Evolutionary conservation across 2,797 vertebrate species (phyloP), one percentile per base, ranked within the genome.

Genomic region (Spatula versicolor): DNA sequence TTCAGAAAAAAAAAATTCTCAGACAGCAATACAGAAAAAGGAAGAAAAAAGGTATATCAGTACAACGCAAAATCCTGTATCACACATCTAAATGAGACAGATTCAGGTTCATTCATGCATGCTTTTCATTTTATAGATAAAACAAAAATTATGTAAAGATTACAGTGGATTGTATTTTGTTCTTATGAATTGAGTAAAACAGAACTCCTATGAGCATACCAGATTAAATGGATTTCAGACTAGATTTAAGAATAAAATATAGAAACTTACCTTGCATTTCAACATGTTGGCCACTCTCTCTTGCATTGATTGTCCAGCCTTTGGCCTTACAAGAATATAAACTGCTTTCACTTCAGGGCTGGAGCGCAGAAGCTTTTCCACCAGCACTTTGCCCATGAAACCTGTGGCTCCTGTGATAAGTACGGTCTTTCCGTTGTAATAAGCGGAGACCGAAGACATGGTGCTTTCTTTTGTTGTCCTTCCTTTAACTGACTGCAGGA

Each of bases 331-430:
- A 67, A 99, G 98, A 82, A 99, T 96, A 96, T 99, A 99, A 91
- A 99, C 95, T 23, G 98, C 95, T 95, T 98, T 98, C 66, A 99
- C 98, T 1, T 98, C 97, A 0, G 98, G 99, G 75, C 99, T 99
- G 83, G 98, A 99, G 33, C 99, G 98, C 87, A 99, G 97, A 35
- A 99, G 98, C 96, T 99, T 99, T 98, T 99, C 99, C 97, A 99
- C 96, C 96, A 99, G 96, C 73, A 99, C 99, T 95, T 99, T 99
- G 18, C 99, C 99, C 98, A 99, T 97, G 98, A 99, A 99, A 91
- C 99, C 99, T 0, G 99, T 99, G 83, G 98, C 99, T 73, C 99
- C 99, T 0, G 99, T 99, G 97, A 99, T 98, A 94, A 99, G 98
- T 46, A 99, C 94, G 2, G 95, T 98, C 97, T 99, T 99, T 89